Evolutionary conservation across 2,888 invertebrate genomes (phyloP), one percentile per base, ranked within the genome.

Genomic region (Norana najaformis): DNA sequence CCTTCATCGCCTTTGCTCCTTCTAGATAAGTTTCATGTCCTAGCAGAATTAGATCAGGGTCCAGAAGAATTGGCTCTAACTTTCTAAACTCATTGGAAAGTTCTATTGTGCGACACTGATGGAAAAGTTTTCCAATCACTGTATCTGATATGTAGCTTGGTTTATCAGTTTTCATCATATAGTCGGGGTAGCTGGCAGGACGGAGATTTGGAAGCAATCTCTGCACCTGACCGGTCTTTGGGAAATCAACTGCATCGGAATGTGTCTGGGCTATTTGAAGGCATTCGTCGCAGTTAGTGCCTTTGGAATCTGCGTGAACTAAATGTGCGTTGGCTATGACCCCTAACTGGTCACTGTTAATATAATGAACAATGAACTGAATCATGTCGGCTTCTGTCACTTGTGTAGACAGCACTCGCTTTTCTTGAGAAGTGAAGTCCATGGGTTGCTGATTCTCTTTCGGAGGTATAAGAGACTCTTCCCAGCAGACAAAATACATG

Each of bases 401-500:
- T 91, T 41, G 14, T 30, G 47, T 85, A 35, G 14, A 41, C n/a
- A 41, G 90, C 8, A 3, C 16, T 82, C 39, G 11, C 91, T 89
- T 47, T 6, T 18, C 18, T 69, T 89, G 37, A 4, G 35, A 0
- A 23, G 92, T 92, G 91, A 92, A 93, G 88, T 91, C 92, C 93
- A 92, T 11, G 93, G 89, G 41, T 37, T 35, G 34, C 36, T 38
- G 38, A 90, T 92, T 92, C 37, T 90, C 53, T 23, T 90, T 82
- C 0, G 89, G 37, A 88, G 94, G 93, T 37, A 94, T 92, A 53
- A 95, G 92, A n/a, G 93, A 92, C 36, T 92, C 90, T 90, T 94
- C 93, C 94, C 95, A 95, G 37, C 94, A 92, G 18, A 95, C 91
- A 95, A 95, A 90, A 95, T 92, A 92, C 47, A 47, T 47, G 47